Evolutionary conservation across 2,888 invertebrate genomes (phyloP).

Genomic region (Diadegma fenestrale): DNA sequence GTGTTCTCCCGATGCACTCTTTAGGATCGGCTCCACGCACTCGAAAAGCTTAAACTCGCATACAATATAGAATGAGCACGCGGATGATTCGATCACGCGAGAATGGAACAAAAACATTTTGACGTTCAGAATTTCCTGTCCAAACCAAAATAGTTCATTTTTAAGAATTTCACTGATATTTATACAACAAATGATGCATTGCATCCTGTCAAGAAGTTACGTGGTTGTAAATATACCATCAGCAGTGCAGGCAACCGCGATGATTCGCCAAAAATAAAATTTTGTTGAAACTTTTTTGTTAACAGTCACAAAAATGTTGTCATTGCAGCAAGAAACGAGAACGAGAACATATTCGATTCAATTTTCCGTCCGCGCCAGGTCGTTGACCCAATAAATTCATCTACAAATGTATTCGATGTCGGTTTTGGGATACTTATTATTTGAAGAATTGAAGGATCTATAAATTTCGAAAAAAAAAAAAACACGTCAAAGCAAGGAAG

Average conservation of each 20-base stretch:
- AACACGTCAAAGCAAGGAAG: neutral
- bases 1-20: constrained; percentile 35
- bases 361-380: neutral
- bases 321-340: too few species aligned
- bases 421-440: neutral
- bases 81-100: neutral
- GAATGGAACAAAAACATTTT: neutral
- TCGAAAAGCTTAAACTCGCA: constrained; percentile 14
- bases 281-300: too few species aligned
- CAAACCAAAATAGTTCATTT: constrained; percentile 2
- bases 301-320: too few species aligned
- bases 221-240: neutral
- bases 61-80: neutral
- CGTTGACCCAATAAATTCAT: neutral
- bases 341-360: too few species aligned
- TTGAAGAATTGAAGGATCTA: constrained; percentile 2
- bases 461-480: neutral
- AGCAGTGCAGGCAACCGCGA: neutral
- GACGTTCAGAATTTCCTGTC: constrained; percentile 16
- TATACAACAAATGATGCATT: neutral
- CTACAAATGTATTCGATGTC: neutral
- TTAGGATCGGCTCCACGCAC: constrained; percentile 20
- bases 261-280: too few species aligned
- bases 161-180: neutral
- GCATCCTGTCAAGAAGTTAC: neutral